Base-by-base conservation (phyloP, 2,797 vertebrate species). In the Schizopygopsis pylzovi region DNA sequence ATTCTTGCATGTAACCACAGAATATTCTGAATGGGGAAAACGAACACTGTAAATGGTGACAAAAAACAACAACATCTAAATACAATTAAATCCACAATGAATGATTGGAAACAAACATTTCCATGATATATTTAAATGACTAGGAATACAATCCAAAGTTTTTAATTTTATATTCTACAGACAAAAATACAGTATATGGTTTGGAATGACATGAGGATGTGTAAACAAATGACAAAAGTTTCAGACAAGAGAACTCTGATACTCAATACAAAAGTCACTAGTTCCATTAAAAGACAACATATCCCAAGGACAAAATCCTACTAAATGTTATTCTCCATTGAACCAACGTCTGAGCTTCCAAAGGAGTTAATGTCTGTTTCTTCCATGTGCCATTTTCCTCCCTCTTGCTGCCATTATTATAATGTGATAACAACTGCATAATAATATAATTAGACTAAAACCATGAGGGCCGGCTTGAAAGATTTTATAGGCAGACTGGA, bases 381-480 rank as follows among this genome's bases (percentile, higher is more conserved):
- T 84, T 45, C 13, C 5, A 41, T 6, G 10, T 52, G 25, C 15
- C 22, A 67, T 41, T 41, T 83, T 52, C 54, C 25, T 83, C 54
- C 56, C 45, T 22, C 12, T 75, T 75, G 18, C 68, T 43, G 15
- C 2, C 68, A 45, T n/a, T 59, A 79, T 78, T 37, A 68, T 78
- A 25, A 49, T 70, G 63, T 76, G 56, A 83, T 41, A 71, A 79
- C 39, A 37, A 45, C 18, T 33, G 18, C 49, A 84, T 79, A 70
- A 84, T 71, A 79, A 79, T 79, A 49, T 70, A 79, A 79, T 79
- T 79, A 84, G 12, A 22, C 39, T 11, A 79, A 56, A 25, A 25
- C n/a, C 37, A 43, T 18, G 16, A 70, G n/a, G 65, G 11, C 7
- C 7, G 4, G 25, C 25, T 22, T 33, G 63, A 79, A 79, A 22